phyloP scores from a whole-genome alignment of 1,140 invertebrate genomes.

The Epicauta chinensis region DNA sequence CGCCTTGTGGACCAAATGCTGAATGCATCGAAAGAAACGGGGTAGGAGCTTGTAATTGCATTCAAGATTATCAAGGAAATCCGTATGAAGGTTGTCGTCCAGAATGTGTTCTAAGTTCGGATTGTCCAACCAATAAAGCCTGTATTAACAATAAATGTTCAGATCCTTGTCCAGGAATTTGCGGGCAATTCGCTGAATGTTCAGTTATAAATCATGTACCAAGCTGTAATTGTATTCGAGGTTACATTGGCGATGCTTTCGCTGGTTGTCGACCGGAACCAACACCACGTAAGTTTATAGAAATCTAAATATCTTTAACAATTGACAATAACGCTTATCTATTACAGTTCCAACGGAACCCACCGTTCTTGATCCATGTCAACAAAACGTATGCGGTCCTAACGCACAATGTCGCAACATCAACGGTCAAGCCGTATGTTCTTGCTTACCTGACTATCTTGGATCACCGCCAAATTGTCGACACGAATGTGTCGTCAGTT shows the following conservation, averaged over 20 bases:
- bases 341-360: conserved; percentile 40
- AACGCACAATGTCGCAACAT: conserved; percentile 58
- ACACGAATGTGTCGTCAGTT: conserved; percentile 67
- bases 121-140: conserved; percentile 66
- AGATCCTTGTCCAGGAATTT: conserved; percentile 73
- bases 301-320: conserved; percentile 30
- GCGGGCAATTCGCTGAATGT: conserved; percentile 74
- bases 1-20: conserved; percentile 61
- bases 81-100: conserved; percentile 74
- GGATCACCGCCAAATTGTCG: conserved; percentile 63
- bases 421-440: conserved; percentile 55
- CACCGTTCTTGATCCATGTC: conserved; percentile 52
- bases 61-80: conserved; percentile 66
- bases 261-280: conserved; percentile 28
- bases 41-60: conserved; percentile 64
- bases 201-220: conserved; percentile 72
- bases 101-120: conserved; percentile 70
- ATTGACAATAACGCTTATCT: conserved; percentile 9
- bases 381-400: conserved; percentile 62
- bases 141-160: conserved; percentile 74
- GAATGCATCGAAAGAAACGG: conserved; percentile 57
- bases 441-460: conserved; percentile 56
- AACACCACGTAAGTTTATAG: conserved; percentile 34
- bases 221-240: conserved; percentile 65
- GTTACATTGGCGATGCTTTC: conserved; percentile 71